phyloP scores from a whole-genome alignment of 2,888 invertebrate genomes.

The Drosophila ezoana region DNA sequence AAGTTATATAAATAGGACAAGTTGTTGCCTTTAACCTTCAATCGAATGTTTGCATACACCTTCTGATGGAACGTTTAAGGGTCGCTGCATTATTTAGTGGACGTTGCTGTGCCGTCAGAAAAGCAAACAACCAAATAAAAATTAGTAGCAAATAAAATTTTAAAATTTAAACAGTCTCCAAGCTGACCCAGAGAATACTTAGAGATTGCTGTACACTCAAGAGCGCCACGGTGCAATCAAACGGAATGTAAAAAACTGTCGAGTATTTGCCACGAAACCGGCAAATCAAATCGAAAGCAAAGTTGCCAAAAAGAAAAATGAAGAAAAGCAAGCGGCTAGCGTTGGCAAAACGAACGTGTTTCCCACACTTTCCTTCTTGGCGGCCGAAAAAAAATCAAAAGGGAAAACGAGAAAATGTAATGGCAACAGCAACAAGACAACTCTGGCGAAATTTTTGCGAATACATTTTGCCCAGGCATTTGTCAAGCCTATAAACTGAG shows the following conservation, averaged over 20 bases:
- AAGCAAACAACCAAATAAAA: slow-evolving; percentile 48
- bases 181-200: slow-evolving; percentile 22
- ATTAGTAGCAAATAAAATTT: slow-evolving; percentile 60
- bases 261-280: slow-evolving; percentile 25
- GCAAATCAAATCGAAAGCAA: slow-evolving; percentile 33
- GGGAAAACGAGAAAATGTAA: slow-evolving; percentile 20
- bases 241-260: slow-evolving; percentile 58
- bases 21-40: not conserved
- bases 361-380: slow-evolving; percentile 31
- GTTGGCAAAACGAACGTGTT: slow-evolving; percentile 46
- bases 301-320: slow-evolving; percentile 14
- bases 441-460: slow-evolving; percentile 55
- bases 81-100: slow-evolving; percentile 44
- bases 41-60: slow-evolving; percentile 8
- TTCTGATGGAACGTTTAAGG: slow-evolving; percentile 26
- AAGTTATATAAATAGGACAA: slow-evolving; percentile 1
- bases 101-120: not conserved
- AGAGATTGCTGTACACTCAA: slow-evolving; percentile 3
- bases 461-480: slow-evolving; percentile 58
- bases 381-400: slow-evolving; percentile 1
- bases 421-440: slow-evolving; percentile 21
- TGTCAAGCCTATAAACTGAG: slow-evolving; percentile 54
- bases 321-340: slow-evolving; percentile 28
- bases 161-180: slow-evolving; percentile 48
- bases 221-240: slow-evolving; percentile 50